Evolutionary conservation across 1,140 invertebrate species (phyloP).

Genomic region (Bombus ignitus): DNA sequence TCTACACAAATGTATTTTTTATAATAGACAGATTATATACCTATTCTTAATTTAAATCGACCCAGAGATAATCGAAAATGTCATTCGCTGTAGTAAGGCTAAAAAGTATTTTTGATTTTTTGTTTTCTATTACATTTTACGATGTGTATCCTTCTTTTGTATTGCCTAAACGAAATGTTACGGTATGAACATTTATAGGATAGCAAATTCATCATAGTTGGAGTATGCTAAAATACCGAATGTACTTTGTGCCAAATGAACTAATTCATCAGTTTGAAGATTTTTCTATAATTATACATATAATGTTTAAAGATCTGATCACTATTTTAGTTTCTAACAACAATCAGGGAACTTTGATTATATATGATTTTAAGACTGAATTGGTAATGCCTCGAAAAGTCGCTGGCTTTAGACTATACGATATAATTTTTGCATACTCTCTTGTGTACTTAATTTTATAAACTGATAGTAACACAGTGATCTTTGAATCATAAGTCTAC

Average conservation of each 20-base stretch:
- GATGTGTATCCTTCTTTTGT: slow-evolving; percentile 59
- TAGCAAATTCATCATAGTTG: slow-evolving; percentile 72
- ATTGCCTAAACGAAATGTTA: slow-evolving; percentile 64
- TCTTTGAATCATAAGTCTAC: slow-evolving; percentile 45
- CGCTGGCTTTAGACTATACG: slow-evolving; percentile 65
- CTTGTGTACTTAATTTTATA: slow-evolving; percentile 58
- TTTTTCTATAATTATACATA: slow-evolving; percentile 33
- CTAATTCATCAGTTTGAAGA: slow-evolving; percentile 41
- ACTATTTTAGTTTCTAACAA: slow-evolving; percentile 57
- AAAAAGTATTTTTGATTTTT: slow-evolving; percentile 49
- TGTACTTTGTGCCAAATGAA: slow-evolving; percentile 79
- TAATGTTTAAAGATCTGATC: slow-evolving; percentile 42
- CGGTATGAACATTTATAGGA: slow-evolving; percentile 68
- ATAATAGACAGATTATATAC: neutral
- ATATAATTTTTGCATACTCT: slow-evolving; percentile 61
- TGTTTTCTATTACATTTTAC: slow-evolving; percentile 50
- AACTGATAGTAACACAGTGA: slow-evolving; percentile 56
- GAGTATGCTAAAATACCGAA: slow-evolving; percentile 72
- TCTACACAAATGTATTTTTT: slow-evolving; percentile 3
- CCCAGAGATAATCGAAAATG: slow-evolving; percentile 75
- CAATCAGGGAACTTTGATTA: slow-evolving; percentile 49
- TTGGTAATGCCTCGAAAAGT: slow-evolving; percentile 61
- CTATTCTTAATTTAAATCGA: slow-evolving; percentile 37
- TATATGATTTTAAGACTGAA: slow-evolving; percentile 73
- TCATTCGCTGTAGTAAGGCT: slow-evolving; percentile 59